Evolutionary conservation across 2,113 vertebrate species (phyloP).

Genomic region (Perca fluviatilis): DNA sequence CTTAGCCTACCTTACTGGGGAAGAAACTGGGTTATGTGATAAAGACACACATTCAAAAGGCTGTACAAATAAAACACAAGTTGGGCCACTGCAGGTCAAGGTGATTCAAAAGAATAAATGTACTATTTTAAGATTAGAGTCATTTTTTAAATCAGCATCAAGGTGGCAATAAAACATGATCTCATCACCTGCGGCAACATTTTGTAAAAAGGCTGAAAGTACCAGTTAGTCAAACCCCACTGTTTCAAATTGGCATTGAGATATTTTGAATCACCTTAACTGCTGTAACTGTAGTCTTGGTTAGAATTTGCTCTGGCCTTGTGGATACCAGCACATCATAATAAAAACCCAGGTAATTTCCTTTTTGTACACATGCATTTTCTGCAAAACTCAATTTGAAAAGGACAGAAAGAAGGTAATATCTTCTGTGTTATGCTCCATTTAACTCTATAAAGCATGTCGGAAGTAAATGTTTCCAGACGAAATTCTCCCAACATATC

Average conservation of each 20-base stretch:
- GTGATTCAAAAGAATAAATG: conserved; percentile 83
- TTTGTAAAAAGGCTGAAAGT: not conserved
- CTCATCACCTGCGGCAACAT: not conserved
- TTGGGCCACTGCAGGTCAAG: conserved; percentile 91
- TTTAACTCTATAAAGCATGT: not conserved
- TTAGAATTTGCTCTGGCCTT: conserved; percentile 71
- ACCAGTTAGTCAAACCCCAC: not conserved
- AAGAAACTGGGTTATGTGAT: conserved; percentile 98
- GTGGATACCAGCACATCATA: not conserved
- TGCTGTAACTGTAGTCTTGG: conserved; percentile 46
- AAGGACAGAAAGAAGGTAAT: conserved; percentile 18
- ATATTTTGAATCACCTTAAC: conserved; percentile 60
- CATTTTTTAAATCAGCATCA: not conserved
- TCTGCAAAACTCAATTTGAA: conserved; percentile 9
- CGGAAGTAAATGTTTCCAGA: conserved; percentile 62
- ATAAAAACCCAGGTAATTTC: conserved; percentile 10
- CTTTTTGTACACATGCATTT: conserved; percentile 16
- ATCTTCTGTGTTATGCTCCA: conserved; percentile 1
- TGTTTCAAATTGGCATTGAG: not conserved
- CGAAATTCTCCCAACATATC: conserved; percentile 72
- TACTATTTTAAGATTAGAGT: not conserved
- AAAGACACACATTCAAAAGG: conserved; percentile 98
- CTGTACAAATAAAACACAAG: conserved; percentile 91
- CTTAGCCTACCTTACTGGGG: conserved; percentile 98
- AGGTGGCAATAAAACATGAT: not conserved